Conservation (phyloP, 2,888 invertebrate genomes). For the Cylindroiulus punctatus region DNA sequence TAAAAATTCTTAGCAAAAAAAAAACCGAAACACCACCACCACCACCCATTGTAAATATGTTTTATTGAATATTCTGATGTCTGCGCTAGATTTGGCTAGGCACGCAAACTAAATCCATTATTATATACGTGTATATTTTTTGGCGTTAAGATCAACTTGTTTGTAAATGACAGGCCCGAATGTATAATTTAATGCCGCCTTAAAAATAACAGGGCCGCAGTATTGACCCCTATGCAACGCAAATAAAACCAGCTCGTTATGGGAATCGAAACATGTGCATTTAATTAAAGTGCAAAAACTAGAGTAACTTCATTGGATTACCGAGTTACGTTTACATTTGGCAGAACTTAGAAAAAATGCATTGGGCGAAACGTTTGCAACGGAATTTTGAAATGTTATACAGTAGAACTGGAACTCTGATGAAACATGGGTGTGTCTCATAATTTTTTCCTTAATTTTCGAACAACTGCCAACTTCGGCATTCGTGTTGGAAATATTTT, state of each 20-base stretch:
- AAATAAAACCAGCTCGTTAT: neutral
- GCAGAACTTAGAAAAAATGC: neutral
- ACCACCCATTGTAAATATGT: slow-evolving; percentile 33
- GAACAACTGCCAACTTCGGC: too few species aligned
- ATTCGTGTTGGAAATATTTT: too few species aligned
- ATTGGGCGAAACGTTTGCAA: too few species aligned
- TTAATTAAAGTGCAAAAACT: neutral
- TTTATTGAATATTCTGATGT: slow-evolving; percentile 38
- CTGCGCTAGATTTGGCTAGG: slow-evolving; percentile 2
- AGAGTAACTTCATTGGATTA: neutral
- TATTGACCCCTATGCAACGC: neutral
- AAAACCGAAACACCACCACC: slow-evolving; percentile 4
- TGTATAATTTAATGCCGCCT: neutral
- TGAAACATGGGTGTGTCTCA: too few species aligned
- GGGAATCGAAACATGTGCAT: neutral
- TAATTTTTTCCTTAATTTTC: too few species aligned
- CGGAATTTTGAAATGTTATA: too few species aligned
- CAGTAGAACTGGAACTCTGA: too few species aligned
- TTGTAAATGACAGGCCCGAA: slow-evolving; percentile 3
- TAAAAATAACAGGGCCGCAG: slow-evolving; percentile 19
- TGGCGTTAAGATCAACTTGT: neutral
- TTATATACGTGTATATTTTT: neutral
- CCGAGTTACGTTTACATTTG: neutral
- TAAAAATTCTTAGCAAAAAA: neutral
- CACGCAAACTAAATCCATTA: slow-evolving; percentile 10